These are phyloP conservation scores for Stenurella melanura DNA, from an alignment of 2,888 invertebrate genomes.

Conservation along the genomic window DNA sequence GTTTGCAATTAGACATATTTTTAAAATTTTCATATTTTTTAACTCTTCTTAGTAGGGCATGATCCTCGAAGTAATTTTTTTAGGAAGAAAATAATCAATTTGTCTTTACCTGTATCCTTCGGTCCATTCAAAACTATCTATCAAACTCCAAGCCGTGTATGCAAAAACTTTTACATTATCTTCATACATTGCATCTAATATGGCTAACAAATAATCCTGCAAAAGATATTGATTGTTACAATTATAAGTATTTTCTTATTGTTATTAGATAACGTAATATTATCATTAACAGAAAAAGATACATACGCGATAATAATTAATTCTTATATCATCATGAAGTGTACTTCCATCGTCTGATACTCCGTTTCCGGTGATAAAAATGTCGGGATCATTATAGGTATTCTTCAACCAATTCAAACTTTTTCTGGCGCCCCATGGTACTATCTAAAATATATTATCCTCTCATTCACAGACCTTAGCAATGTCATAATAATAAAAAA, in stretches of 20 bases:
- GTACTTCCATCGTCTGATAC: constrained; percentile 71
- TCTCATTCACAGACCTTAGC: no score
- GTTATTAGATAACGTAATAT: no score
- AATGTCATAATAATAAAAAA: no score
- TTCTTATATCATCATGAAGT: background rate
- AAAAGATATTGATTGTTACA: background rate
- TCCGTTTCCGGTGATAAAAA: constrained; percentile 80
- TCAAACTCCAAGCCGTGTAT: constrained; percentile 63
- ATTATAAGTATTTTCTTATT: no score
- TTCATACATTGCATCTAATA: constrained; percentile 67
- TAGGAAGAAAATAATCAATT: no score
- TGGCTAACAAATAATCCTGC: constrained; percentile 70
- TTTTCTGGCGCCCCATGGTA: constrained; percentile 80
- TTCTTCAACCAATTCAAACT: constrained; percentile 78
- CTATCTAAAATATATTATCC: constrained; percentile 63
- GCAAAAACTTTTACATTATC: constrained; percentile 72
- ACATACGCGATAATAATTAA: constrained; percentile 37
- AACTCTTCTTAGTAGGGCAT: no score
- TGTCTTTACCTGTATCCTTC: constrained; percentile 25
- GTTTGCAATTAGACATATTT: no score
- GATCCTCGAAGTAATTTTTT: no score
- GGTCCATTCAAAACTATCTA: constrained; percentile 73
- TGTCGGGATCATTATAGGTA: constrained; percentile 76
- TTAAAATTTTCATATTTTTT: no score
- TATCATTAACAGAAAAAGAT: background rate